Conservation (phyloP, 2,113 vertebrate species). For the Vanacampus margaritifer region DNA sequence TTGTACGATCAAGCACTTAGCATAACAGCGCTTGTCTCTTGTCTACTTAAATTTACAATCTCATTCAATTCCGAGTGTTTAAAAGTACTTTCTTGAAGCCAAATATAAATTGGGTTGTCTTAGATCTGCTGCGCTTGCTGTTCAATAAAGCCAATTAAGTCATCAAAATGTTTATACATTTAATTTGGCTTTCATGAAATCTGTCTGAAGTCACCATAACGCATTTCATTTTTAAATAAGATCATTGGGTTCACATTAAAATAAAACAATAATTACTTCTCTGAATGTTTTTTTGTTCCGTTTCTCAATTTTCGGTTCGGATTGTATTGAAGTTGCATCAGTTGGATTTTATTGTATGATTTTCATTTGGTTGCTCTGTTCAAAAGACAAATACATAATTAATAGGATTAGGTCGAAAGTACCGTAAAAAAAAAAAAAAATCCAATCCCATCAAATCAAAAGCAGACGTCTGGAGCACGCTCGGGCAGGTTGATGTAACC, state of each 20-base stretch:
- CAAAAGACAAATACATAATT: not conserved
- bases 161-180: not conserved
- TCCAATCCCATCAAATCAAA: not conserved
- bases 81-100: not conserved
- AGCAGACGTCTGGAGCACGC: slow-evolving; percentile 15
- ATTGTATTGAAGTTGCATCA: not conserved
- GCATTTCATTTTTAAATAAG: not conserved
- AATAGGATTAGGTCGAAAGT: not conserved
- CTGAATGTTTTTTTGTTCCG: not conserved
- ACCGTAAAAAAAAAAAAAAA: not conserved
- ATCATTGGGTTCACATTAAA: not conserved
- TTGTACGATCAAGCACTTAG: slow-evolving; percentile 2
- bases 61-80: not conserved
- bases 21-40: not conserved
- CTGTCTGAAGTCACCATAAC: not conserved
- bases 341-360: not conserved
- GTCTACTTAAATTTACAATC: not conserved
- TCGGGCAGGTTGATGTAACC: slow-evolving; percentile 41
- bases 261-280: not conserved
- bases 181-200: not conserved
- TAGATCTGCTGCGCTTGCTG: not conserved
- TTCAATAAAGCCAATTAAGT: not conserved
- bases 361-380: not conserved
- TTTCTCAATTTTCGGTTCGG: not conserved
- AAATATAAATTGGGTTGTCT: not conserved